Base-by-base conservation (phyloP, 2,888 invertebrate species). In the Leucoma salicis region DNA sequence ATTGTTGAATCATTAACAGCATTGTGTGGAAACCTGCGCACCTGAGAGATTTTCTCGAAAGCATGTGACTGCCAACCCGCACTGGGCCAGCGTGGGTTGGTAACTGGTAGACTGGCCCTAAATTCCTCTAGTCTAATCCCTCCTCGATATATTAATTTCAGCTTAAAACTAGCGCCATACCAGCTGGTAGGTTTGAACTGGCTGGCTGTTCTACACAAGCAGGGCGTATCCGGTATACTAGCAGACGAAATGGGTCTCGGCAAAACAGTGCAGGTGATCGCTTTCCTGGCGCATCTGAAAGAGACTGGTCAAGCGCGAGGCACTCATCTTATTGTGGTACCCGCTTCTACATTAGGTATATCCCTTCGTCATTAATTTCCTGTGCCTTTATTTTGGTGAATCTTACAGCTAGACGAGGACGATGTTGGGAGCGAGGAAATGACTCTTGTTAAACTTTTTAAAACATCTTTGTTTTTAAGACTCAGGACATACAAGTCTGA, bases 211-310 rank as follows among this genome's bases (percentile, higher is more conserved):
- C 93, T 99, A 81, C 95, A 97, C 78, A 92, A 94, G 47, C 96
- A 97, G 66, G 93, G 94, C 10, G 94, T 99, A 29, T 98, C 98
- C 68, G 97, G 97, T 0, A 98, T 99, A 65, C 88, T 99, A 50
- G 99, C 98, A 0, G 99, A 99, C 77, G 99, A 99, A 90, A 99
- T 99, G 99, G 97, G 97, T 0, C 87, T 98, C 1, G 97, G 97
- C 3, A 98, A 98, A 85, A 98, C 98, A 0, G 94, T 98, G 51
- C 97, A 98, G 78, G 94, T 97, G n/a, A 97, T 98, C 53, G 93
- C 97, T 0, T 97, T 97, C 81, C 90, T 98, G 0, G 95, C 97
- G 0, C 95, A 98, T 73, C 87, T 99, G 11, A 95, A 97, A 79
- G 96, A 98, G 72, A 92, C 93, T 0, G 93, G 93, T 0, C 92